Percentiles rank a stretch among this genome's conserved stretches.
These are phyloP conservation scores for Odocoileus hemionus DNA, from an alignment of 2,113 vertebrate species.

Conservation along the genomic window DNA sequence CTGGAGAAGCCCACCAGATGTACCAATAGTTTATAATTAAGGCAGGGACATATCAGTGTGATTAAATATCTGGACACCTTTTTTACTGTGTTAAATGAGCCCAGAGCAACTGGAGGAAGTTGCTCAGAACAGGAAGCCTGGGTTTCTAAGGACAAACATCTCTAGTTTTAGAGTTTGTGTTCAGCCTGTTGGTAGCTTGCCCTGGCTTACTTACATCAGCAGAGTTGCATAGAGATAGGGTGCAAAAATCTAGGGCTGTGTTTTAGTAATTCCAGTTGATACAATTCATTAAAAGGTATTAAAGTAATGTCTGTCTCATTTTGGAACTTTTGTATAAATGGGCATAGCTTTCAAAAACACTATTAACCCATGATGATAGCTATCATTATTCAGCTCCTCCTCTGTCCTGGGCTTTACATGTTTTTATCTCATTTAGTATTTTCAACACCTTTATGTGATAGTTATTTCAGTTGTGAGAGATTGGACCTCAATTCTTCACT, in stretches of 20 bases:
- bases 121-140: not conserved
- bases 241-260: not conserved
- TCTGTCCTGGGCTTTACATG: not conserved
- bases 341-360: constrained; percentile 15
- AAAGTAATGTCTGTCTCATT: constrained; percentile 23
- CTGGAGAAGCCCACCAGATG: not conserved
- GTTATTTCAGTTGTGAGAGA: not conserved
- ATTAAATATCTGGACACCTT: not conserved
- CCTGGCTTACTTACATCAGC: not conserved
- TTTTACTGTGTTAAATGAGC: not conserved
- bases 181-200: not conserved
- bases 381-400: not conserved
- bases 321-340: not conserved
- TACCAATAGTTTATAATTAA: constrained; percentile 35
- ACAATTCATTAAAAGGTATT: constrained; percentile 24
- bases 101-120: not conserved
- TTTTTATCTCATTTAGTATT: constrained; percentile 21
- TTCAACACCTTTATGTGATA: not conserved
- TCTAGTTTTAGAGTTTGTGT: not conserved
- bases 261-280: constrained; percentile 55
- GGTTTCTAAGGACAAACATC: not conserved
- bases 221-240: not conserved
- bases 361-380: not conserved
- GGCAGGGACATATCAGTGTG: not conserved
- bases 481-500: not conserved